Percentiles rank a stretch among this genome's conserved stretches.
phyloP scores from a whole-genome alignment of 2,888 invertebrate genomes.

The Calliphora vomitoria region DNA sequence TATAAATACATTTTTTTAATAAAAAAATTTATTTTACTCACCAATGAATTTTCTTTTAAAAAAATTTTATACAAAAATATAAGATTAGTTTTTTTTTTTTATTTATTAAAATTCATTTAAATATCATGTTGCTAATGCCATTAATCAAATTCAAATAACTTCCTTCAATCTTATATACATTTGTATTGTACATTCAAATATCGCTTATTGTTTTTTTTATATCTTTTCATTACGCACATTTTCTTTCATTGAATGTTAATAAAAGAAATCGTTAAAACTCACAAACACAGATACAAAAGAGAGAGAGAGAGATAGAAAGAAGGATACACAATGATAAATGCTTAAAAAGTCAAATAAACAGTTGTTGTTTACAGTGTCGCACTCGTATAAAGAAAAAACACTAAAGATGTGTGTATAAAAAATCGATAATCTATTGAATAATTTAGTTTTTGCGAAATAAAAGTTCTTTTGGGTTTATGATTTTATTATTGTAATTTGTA shows the following conservation, averaged over 20 bases:
- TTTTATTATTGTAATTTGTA: conserved; percentile 39
- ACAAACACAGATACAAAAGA: background rate
- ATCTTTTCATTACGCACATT: conserved; percentile 7
- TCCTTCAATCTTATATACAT: background rate
- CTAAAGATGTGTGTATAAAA: conserved; percentile 19
- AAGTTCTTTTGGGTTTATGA: conserved; percentile 29
- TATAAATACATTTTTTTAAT: no score
- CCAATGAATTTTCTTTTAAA: no score
- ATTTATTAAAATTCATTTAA: background rate
- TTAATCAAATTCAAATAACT: conserved; percentile 48
- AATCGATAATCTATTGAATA: conserved; percentile 63
- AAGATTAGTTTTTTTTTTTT: no score
- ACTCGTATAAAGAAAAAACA: background rate
- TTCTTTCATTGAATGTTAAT: conserved; percentile 15
- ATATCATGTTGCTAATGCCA: conserved; percentile 13
- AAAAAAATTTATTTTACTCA: no score
- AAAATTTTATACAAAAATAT: no score
- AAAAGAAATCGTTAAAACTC: conserved; percentile 32
- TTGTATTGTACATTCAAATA: conserved; percentile 24
- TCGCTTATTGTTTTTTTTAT: conserved; percentile 27
- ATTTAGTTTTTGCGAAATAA: conserved; percentile 39
- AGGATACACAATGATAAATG: conserved; percentile 46
- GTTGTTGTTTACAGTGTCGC: background rate
- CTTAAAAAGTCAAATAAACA: conserved; percentile 52
- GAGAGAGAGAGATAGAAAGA: no score